Evolutionary conservation across 92 coral and sea anemone species (phyloP), one percentile per base, ranked within the genome.

Genomic region (Metridium senile): DNA sequence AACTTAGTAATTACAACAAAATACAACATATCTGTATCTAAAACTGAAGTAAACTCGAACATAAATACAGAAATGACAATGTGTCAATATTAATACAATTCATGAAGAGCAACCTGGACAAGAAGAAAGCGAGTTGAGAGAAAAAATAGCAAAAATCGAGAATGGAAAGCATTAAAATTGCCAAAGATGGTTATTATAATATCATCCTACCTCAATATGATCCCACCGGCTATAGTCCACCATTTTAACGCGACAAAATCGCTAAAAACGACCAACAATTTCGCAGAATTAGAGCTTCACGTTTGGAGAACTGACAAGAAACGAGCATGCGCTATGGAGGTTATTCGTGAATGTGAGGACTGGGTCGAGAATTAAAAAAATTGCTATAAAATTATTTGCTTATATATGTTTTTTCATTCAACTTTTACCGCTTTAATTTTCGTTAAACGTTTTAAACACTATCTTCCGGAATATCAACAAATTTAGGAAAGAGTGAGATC

Each of bases 161-260:
- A 39, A 13, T 4, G 13, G 6, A 6, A 39, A 39, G 13, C 13
- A 39, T 4, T n/a, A 39, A 39, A 39, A 39, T 39, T 13, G 13
- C 49, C 6, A 39, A 13, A 39, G 8, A 39, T 4, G 13, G 49
- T 39, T 4, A 4, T 39, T 39, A 39, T 39, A 13, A 39, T 13
- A 39, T 39, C 49, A 39, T 4, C 71, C 8, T 81, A 95, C 99
- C 89, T 95, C 99, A 64, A 95, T 95, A 75, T 95, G 95, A 57
- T 95, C 99, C 99, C 99, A 95, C 62, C 90, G 91, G 78, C 99
- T 95, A 86, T 95, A 95, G 79, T 95, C 99, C 70, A 95, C 99
- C 99, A 95, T 95, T 79, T 73, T 67, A 33, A 26, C 58, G 71
- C n/a, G 79, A n/a, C 33, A 39, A 70, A 77, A 22, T 26, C 33